Evolutionary conservation across 2,113 vertebrate species (phyloP).

Genomic region (Bubalus kerabau): DNA sequence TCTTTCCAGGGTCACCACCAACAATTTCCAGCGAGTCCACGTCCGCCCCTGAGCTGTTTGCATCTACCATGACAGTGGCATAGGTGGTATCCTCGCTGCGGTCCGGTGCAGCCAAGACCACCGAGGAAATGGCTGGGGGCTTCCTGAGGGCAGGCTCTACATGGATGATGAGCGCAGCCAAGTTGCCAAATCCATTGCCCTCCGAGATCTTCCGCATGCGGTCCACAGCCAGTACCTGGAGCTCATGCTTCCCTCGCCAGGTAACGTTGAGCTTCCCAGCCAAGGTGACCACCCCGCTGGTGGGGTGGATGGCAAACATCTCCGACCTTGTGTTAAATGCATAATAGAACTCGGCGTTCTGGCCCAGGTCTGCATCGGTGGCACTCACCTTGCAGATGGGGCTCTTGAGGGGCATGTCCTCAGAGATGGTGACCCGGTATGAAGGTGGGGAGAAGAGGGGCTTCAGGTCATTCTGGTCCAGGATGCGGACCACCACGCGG

Average conservation of each 20-base stretch:
- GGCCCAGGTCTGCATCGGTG: conserved; percentile 93
- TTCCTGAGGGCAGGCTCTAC: conserved; percentile 83
- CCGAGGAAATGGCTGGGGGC: conserved; percentile 80
- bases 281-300: conserved; percentile 87
- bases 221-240: conserved; percentile 93
- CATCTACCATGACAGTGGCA: conserved; percentile 83
- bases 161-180: conserved; percentile 84
- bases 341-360: conserved; percentile 93
- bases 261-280: conserved; percentile 87
- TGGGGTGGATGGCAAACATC: conserved; percentile 89
- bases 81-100: conserved; percentile 75
- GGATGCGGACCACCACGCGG: conserved; percentile 88
- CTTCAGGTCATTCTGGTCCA: conserved; percentile 95
- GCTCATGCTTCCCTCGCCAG: conserved; percentile 81
- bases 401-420: conserved; percentile 85
- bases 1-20: conserved; percentile 86
- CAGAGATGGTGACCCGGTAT: conserved; percentile 87
- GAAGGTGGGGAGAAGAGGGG: conserved; percentile 96
- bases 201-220: conserved; percentile 91
- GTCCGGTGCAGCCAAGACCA: conserved; percentile 71
- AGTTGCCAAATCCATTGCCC: conserved; percentile 89
- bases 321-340: conserved; percentile 85
- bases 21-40: conserved; percentile 86
- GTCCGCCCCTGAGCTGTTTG: conserved; percentile 75
- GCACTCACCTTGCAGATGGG: conserved; percentile 89